Percentiles rank a stretch among this genome's conserved stretches.
Evolutionary conservation across 2,113 vertebrate species (phyloP).

Genomic region (Ciconia boyciana): DNA sequence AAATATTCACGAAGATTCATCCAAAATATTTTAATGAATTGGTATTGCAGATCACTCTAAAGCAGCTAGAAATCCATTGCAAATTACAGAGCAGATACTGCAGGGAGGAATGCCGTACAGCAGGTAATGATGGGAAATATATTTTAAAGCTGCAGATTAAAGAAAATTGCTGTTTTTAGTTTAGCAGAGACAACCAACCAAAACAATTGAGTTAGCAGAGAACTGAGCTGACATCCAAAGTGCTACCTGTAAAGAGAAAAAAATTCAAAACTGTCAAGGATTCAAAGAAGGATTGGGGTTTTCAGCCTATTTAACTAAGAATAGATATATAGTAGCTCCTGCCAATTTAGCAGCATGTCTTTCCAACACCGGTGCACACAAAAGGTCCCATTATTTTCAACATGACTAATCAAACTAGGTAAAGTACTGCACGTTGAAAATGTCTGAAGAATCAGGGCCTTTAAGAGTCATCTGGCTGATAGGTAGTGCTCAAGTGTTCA

Average conservation of each 20-base stretch:
- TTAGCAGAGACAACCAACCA: conserved; percentile 18
- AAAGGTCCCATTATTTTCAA: not conserved
- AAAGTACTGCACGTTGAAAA: not conserved
- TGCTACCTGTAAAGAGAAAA: not conserved
- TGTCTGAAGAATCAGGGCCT: not conserved
- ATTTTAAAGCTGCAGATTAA: conserved; percentile 45
- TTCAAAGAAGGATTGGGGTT: conserved; percentile 13
- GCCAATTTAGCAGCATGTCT: not conserved
- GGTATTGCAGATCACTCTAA: not conserved
- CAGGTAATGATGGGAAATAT: conserved; percentile 22
- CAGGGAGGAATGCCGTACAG: not conserved
- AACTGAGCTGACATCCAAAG: conserved; percentile 50
- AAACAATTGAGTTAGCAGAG: conserved; percentile 11
- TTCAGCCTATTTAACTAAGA: not conserved
- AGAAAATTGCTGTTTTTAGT: conserved; percentile 47
- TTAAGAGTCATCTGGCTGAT: not conserved
- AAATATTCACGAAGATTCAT: not conserved
- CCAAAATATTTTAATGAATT: conserved; percentile 7
- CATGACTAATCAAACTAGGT: not conserved
- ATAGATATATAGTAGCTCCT: not conserved
- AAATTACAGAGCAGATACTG: not conserved
- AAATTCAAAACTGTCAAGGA: not conserved
- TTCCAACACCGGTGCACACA: not conserved
- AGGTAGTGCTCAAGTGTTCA: not conserved
- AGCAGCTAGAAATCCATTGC: not conserved